Conservation (phyloP, 2,888 invertebrate species). For the Exephanes ischioxanthus region DNA sequence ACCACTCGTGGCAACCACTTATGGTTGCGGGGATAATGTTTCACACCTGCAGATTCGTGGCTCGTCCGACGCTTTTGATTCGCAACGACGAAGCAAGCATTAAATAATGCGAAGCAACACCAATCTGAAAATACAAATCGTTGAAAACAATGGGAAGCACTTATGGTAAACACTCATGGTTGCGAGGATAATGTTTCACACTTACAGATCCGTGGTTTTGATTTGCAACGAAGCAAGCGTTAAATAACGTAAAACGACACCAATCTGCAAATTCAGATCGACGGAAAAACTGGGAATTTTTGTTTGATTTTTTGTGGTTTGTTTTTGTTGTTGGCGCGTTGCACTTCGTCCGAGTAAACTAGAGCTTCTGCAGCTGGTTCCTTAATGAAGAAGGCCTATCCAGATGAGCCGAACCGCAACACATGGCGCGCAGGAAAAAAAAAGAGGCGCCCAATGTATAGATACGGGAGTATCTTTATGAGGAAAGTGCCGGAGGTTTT, state of each 20-base stretch:
- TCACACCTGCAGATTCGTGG: neutral
- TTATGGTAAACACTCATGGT: slow-evolving; percentile 39
- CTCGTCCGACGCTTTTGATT: neutral
- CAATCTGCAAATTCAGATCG: neutral
- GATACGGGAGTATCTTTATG: slow-evolving; percentile 14
- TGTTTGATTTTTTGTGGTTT: neutral
- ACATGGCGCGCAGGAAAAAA: neutral
- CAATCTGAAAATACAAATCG: neutral
- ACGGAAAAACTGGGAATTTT: neutral
- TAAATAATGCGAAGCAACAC: neutral
- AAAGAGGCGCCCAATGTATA: neutral
- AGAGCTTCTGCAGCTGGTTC: neutral
- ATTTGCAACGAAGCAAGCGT: neutral
- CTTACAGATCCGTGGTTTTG: neutral
- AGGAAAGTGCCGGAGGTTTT: slow-evolving; percentile 61
- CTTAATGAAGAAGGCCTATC: neutral
- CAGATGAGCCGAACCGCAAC: neutral
- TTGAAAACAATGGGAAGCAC: neutral
- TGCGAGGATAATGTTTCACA: neutral
- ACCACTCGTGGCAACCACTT: slow-evolving; percentile 31
- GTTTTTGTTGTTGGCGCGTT: neutral
- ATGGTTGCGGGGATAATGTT: neutral
- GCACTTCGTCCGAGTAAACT: neutral
- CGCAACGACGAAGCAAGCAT: neutral
- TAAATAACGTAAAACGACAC: too few species aligned